phyloP scores from a whole-genome alignment of 2,888 invertebrate species.

The Andrena trimmerana region DNA sequence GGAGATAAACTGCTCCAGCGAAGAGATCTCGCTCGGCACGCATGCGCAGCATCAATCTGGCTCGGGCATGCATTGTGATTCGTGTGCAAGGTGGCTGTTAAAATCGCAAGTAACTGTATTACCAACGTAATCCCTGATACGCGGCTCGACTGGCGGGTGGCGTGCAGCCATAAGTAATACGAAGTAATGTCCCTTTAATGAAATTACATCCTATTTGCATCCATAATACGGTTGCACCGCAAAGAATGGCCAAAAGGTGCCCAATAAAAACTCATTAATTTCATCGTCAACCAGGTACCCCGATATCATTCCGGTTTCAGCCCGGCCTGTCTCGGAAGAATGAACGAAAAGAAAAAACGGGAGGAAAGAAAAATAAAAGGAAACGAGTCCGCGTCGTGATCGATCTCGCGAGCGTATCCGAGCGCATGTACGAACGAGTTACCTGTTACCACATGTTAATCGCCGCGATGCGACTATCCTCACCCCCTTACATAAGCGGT shows the following conservation, averaged over 20 bases:
- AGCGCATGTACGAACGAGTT: conserved; percentile 55
- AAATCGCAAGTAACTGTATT: conserved; percentile 49
- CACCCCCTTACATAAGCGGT: conserved; percentile 52
- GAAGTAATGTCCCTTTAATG: conserved; percentile 61
- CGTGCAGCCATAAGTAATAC: conserved; percentile 45
- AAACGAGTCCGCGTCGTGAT: conserved; percentile 44
- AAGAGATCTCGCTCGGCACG: background rate
- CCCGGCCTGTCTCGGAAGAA: background rate
- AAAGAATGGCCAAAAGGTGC: conserved; percentile 28
- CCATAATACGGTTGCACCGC: conserved; percentile 42
- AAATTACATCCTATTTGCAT: conserved; percentile 64
- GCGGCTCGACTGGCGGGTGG: background rate
- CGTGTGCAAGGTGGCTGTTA: background rate
- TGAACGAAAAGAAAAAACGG: background rate
- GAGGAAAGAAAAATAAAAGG: background rate
- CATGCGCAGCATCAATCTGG: background rate
- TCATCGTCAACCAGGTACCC: conserved; percentile 36
- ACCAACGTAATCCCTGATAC: background rate
- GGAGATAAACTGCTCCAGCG: conserved; percentile 4
- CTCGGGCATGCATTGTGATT: conserved; percentile 2
- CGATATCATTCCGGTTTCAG: conserved; percentile 60
- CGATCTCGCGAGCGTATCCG: conserved; percentile 59
- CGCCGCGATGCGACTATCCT: conserved; percentile 56
- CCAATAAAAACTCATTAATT: conserved; percentile 63
- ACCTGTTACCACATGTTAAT: conserved; percentile 70